Base-by-base conservation (phyloP, 1,140 invertebrate genomes). In the Teleopsis dalmanni region DNA sequence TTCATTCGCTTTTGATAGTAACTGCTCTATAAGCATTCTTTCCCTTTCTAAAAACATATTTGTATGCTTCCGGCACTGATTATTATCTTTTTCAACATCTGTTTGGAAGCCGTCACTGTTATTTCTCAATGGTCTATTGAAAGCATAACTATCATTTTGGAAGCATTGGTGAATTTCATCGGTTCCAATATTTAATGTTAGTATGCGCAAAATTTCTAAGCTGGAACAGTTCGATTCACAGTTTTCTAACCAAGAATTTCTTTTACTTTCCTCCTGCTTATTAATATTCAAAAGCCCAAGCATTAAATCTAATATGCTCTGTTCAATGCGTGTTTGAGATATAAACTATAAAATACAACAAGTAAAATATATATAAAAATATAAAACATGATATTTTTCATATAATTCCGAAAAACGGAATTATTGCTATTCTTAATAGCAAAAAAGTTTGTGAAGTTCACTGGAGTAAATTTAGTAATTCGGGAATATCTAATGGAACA, bases 11-110 rank as follows among this genome's bases (percentile, higher is more conserved):
- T 69, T 64, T 8, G 49, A 50, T 50, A 71, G 65, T 2, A 70
- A 46, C 16, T 65, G 58, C 6, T 56, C 58, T 16, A 72, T 59
- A 14, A 68, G 65, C 14, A 58, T 45, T 16, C 64, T 51, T 25
- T 67, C 64, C 35, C 62, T 66, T 14, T 67, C 60, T 10, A 67
- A 43, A 11, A 64, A 67, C 9, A 52, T 56, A 46, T 67, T 73
- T 51, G 41, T 75, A 71, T 62, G 60, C 51, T 71, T 76, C 21
- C 56, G 60, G 36, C 70, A 75, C 31, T 59, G 31, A 16, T 60
- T 65, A 34, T 65, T 61, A 13, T 80, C 62, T 55, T 56, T 73
- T 4, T 52, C 53, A 38, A 34, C 57, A 57, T 11, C 54, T 37
- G 6, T 47, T 29, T 26, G 22, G 48, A 53, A 16, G 16, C 21